These are phyloP conservation scores for Drosophila malerkotliana DNA, from an alignment of 1,140 invertebrate species.

Conservation along the genomic window DNA sequence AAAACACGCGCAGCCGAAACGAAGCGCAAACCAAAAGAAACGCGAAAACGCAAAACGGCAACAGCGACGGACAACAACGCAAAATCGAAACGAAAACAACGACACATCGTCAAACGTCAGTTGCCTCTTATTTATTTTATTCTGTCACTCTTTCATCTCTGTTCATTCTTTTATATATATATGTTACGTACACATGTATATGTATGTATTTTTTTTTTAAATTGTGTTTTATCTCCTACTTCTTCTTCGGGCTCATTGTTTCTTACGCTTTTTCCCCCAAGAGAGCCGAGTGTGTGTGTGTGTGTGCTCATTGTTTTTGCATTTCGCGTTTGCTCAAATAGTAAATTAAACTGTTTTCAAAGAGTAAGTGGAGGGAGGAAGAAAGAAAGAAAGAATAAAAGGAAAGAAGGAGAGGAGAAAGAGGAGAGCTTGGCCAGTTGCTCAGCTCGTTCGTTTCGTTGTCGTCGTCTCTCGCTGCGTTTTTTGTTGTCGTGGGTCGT, in stretches of 20 bases:
- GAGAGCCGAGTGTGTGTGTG: constrained; percentile 11
- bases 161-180: constrained; percentile 22
- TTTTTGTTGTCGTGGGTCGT: constrained; percentile 74
- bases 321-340: constrained; percentile 51
- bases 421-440: constrained; percentile 2
- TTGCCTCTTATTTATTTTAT: constrained; percentile 60
- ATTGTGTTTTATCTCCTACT: constrained; percentile 20
- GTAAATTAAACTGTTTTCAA: constrained; percentile 54
- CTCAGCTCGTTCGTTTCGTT: constrained; percentile 35
- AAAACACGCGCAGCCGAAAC: constrained; percentile 76
- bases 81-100: constrained; percentile 37
- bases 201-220: not conserved
- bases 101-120: constrained; percentile 71
- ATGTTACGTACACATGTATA: not conserved
- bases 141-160: constrained; percentile 32
- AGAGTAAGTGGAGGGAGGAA: constrained; percentile 35
- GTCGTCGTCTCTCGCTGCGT: constrained; percentile 52
- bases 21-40: constrained; percentile 61
- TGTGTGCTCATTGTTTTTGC: constrained; percentile 56
- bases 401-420: constrained; percentile 20
- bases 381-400: constrained; percentile 14
- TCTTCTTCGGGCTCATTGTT: not conserved
- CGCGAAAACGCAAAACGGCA: constrained; percentile 26
- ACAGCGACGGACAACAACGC: constrained; percentile 25
- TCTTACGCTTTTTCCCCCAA: constrained; percentile 11